phyloP scores from a whole-genome alignment of 2,113 vertebrate genomes.

The Myotis lucifugus region DNA sequence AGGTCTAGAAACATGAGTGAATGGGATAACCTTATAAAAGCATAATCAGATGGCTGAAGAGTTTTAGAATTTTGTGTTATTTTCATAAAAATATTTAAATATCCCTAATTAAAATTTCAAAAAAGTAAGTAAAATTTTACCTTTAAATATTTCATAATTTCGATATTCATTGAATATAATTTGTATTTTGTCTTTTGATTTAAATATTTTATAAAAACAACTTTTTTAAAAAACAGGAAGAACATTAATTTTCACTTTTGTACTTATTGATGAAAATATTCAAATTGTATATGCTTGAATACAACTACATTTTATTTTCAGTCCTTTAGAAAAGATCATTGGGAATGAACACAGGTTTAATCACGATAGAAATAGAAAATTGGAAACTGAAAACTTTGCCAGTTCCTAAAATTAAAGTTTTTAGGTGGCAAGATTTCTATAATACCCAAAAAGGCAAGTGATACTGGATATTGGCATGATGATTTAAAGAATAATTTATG shows the following conservation, averaged over 20 bases:
- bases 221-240: background rate
- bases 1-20: background rate
- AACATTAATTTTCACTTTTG: background rate
- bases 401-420: background rate
- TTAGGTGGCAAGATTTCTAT: background rate
- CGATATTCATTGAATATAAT: background rate
- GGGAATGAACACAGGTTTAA: background rate
- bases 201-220: background rate
- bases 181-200: background rate
- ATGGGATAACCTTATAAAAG: background rate
- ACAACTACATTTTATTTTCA: constrained; percentile 10
- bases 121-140: background rate
- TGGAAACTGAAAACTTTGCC: background rate
- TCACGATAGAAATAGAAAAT: constrained; percentile 1
- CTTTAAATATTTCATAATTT: background rate
- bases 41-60: background rate
- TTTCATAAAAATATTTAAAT: constrained; percentile 30
- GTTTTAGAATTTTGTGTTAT: background rate
- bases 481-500: background rate
- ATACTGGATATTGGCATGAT: background rate
- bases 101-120: background rate
- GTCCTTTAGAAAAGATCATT: background rate
- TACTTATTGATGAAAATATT: background rate
- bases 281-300: constrained; percentile 6
- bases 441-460: background rate